Conservation (phyloP, 2,888 invertebrate genomes). For the Pheosia gnoma region DNA sequence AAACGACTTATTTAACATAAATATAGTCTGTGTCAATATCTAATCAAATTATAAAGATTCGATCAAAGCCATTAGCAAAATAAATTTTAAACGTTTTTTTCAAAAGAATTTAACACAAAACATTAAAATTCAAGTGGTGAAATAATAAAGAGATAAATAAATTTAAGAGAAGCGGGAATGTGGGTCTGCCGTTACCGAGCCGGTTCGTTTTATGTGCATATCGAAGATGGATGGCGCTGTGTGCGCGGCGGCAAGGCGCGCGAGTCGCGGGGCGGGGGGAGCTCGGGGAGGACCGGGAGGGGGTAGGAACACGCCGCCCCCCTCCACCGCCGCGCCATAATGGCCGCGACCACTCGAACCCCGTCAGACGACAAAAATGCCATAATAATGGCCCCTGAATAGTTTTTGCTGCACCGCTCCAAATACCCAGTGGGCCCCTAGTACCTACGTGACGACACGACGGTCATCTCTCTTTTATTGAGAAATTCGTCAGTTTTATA, state of each 20-base stretch:
- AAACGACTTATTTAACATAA: no score
- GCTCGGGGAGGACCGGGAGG: slow-evolving; percentile 36
- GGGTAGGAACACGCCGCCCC: slow-evolving; percentile 47
- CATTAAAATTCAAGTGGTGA: slow-evolving; percentile 78
- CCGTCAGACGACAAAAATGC: slow-evolving; percentile 85
- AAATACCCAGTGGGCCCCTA: slow-evolving; percentile 75
- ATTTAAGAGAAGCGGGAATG: slow-evolving; percentile 81
- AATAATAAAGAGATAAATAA: slow-evolving; percentile 84
- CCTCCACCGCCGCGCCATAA: slow-evolving; percentile 64
- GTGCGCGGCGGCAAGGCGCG: slow-evolving; percentile 56
- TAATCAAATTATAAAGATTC: slow-evolving; percentile 13
- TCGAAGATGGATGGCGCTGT: slow-evolving; percentile 80
- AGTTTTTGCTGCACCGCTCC: slow-evolving; percentile 83
- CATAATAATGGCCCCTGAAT: slow-evolving; percentile 83
- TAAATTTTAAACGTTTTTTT: slow-evolving; percentile 24
- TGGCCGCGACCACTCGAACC: slow-evolving; percentile 79
- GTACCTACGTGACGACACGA: slow-evolving; percentile 74
- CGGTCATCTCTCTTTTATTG: slow-evolving; percentile 82
- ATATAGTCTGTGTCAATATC: neutral
- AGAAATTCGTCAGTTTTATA: slow-evolving; percentile 84
- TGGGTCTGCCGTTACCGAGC: slow-evolving; percentile 80
- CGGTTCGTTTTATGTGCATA: slow-evolving; percentile 83
- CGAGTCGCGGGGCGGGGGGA: slow-evolving; percentile 38
- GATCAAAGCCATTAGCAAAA: slow-evolving; percentile 23
- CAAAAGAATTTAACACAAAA: slow-evolving; percentile 57